phyloP scores from a whole-genome alignment of 2,113 vertebrate genomes.

The Rhizomys pruinosus region DNA sequence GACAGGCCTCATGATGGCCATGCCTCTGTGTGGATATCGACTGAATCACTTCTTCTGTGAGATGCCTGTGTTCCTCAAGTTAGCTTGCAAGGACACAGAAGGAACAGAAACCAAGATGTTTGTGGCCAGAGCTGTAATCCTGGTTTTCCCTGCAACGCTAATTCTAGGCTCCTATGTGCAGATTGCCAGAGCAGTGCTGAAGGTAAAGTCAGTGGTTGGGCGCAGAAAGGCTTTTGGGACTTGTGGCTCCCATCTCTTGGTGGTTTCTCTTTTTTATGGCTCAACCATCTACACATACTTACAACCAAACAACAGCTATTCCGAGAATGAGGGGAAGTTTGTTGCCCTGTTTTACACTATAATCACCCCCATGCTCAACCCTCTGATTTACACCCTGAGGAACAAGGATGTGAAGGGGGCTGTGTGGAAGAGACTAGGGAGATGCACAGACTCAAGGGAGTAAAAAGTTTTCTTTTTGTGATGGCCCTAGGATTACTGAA shows the following conservation, averaged over 20 bases:
- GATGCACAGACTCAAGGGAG: background rate
- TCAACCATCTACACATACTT: slow-evolving; percentile 55
- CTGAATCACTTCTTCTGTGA: slow-evolving; percentile 71
- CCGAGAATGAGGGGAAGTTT: slow-evolving; percentile 54
- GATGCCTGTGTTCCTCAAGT: slow-evolving; percentile 66
- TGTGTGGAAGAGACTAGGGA: slow-evolving; percentile 5
- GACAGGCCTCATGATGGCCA: slow-evolving; percentile 39
- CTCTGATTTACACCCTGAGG: slow-evolving; percentile 66
- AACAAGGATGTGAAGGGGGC: slow-evolving; percentile 65
- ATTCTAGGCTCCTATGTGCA: slow-evolving; percentile 64
- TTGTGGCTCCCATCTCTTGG: slow-evolving; percentile 67
- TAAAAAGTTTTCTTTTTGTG: background rate
- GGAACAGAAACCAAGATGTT: slow-evolving; percentile 65
- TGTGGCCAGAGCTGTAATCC: slow-evolving; percentile 32
- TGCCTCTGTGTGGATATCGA: slow-evolving; percentile 48
- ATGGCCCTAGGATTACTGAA: background rate
- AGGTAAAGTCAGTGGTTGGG: slow-evolving; percentile 47
- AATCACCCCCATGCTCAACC: slow-evolving; percentile 65
- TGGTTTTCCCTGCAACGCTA: slow-evolving; percentile 14
- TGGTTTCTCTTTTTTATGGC: slow-evolving; percentile 71
- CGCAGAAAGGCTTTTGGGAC: slow-evolving; percentile 68
- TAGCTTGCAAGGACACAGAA: slow-evolving; percentile 64
- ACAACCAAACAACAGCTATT: slow-evolving; percentile 49
- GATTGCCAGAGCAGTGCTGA: slow-evolving; percentile 37
- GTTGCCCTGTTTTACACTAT: slow-evolving; percentile 65